These are phyloP conservation scores for Falco rusticolus DNA, from an alignment of 2,797 vertebrate species.

Conservation along the genomic window DNA sequence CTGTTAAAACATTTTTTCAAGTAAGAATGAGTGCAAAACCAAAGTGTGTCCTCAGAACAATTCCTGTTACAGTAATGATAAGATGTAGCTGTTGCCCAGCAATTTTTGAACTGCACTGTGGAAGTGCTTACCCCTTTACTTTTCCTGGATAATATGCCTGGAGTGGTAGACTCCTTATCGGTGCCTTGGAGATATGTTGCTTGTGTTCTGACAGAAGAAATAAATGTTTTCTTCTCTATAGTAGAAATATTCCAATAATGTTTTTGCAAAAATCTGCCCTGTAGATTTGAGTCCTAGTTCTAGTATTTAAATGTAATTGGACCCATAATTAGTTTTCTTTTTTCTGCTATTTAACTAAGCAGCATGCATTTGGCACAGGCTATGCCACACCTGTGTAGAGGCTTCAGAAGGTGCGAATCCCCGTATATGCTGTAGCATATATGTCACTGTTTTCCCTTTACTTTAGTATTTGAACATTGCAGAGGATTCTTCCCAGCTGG, in stretches of 20 bases:
- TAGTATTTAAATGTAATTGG: neutral
- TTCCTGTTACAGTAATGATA: neutral
- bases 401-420: neutral
- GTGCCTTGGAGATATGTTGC: neutral
- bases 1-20: neutral
- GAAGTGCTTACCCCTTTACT: neutral
- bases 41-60: neutral
- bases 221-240: neutral
- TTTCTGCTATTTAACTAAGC: neutral
- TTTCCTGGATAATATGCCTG: neutral
- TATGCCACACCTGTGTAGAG: neutral
- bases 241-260: neutral
- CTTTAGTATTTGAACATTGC: neutral
- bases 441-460: neutral
- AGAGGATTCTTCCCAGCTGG: neutral
- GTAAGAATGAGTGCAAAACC: neutral
- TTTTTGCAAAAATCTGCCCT: neutral
- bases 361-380: neutral
- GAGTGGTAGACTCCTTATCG: neutral
- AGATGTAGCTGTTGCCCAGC: neutral
- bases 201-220: neutral
- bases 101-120: neutral
- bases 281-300: neutral
- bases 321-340: neutral
- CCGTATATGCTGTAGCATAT: neutral